A percentile compares a stretch with the other conserved stretches of the same genome.
phyloP scores from a whole-genome alignment of 2,113 vertebrate species.

The Ciconia maguari region DNA sequence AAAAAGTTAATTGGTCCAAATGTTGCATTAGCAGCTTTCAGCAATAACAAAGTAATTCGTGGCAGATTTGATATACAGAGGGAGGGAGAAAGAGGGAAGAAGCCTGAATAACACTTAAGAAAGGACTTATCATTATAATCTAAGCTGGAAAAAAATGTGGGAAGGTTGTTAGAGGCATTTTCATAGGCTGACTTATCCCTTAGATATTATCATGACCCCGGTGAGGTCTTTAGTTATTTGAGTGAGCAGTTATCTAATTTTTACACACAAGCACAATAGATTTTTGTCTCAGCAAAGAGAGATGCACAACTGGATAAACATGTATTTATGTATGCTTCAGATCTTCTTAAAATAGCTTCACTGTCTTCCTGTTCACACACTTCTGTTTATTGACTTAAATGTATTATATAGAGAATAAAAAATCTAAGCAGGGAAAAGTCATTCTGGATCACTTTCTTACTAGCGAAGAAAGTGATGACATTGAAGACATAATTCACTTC shows the following conservation, averaged over 20 bases:
- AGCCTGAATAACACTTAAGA: background rate
- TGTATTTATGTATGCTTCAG: background rate
- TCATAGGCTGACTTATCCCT: background rate
- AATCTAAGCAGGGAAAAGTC: background rate
- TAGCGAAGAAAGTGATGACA: background rate
- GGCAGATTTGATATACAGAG: background rate
- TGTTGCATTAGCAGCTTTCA: background rate
- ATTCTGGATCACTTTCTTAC: background rate
- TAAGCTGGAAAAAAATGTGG: background rate
- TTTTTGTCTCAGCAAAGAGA: background rate
- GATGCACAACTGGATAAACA: background rate
- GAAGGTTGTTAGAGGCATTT: background rate
- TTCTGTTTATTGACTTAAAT: background rate
- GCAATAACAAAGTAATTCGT: background rate
- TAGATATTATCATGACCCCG: background rate
- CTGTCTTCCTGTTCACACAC: background rate
- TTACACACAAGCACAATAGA: background rate
- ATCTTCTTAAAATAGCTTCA: background rate
- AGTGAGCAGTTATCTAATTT: background rate
- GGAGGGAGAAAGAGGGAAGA: background rate
- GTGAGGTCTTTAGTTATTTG: background rate
- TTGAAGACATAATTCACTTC: background rate
- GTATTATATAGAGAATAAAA: background rate
- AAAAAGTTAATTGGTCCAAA: background rate
- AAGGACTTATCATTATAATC: background rate